Evolutionary conservation across 2,113 vertebrate genomes (phyloP).

Genomic region (human): DNA sequence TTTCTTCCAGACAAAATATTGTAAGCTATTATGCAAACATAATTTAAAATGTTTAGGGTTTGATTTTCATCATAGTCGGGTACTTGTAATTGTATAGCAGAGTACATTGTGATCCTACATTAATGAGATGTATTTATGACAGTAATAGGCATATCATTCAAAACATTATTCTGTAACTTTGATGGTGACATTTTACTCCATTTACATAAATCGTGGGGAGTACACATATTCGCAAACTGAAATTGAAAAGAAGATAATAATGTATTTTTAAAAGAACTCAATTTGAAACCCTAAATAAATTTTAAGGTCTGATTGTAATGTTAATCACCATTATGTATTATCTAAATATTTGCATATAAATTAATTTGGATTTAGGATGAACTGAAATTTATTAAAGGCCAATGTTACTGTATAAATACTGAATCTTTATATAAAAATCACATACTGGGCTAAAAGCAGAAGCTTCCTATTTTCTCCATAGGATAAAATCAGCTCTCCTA

Average conservation of each 20-base stretch:
- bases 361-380: neutral
- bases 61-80: neutral
- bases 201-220: neutral
- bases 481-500: neutral
- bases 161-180: neutral
- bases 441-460: neutral
- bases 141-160: neutral
- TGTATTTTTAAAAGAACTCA: neutral
- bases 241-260: neutral
- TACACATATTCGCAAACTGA: neutral
- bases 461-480: neutral
- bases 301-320: neutral
- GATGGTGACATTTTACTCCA: neutral
- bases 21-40: neutral
- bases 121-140: neutral
- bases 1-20: neutral
- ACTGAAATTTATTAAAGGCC: neutral
- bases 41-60: conserved; percentile 35
- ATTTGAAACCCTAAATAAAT: neutral
- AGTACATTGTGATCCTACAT: neutral
- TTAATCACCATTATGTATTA: neutral
- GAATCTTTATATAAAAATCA: neutral
- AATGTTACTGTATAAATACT: neutral
- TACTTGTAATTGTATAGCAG: neutral
- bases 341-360: neutral